These are phyloP conservation scores for Charaxes varanes DNA, from an alignment of 1,140 invertebrate genomes.

Conservation along the genomic window DNA sequence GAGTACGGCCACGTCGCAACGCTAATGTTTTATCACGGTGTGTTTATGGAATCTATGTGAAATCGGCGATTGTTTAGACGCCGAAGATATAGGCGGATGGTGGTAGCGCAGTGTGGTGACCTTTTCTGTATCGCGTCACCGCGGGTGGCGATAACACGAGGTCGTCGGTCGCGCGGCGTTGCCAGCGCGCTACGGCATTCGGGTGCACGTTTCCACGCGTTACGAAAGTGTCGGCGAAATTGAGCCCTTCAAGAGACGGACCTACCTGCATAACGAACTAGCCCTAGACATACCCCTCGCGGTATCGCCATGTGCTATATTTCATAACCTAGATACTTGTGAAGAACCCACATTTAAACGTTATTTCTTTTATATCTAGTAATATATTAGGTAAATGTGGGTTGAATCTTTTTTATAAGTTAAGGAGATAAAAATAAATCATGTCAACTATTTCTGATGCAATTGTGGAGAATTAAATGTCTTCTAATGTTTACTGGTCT, in stretches of 20 bases:
- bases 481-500: too few relatives aligned
- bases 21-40: slow-evolving; percentile 48
- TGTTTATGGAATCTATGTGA: slow-evolving; percentile 50
- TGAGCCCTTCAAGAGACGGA: slow-evolving; percentile 30
- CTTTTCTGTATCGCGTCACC: slow-evolving; percentile 54
- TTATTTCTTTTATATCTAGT: too few relatives aligned
- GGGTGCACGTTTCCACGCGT: slow-evolving; percentile 51
- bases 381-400: too few relatives aligned
- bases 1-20: slow-evolving; percentile 43
- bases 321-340: too few relatives aligned
- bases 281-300: too few relatives aligned
- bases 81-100: slow-evolving; percentile 42
- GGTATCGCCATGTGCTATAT: too few relatives aligned
- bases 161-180: slow-evolving; percentile 66
- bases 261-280: slow-evolving; percentile 34
- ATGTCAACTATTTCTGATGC: too few relatives aligned
- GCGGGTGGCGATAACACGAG: slow-evolving; percentile 59
- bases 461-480: too few relatives aligned
- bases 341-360: too few relatives aligned
- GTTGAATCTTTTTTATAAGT: too few relatives aligned
- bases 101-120: slow-evolving; percentile 39
- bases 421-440: too few relatives aligned
- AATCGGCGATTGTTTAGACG: slow-evolving; percentile 50
- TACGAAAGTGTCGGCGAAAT: slow-evolving; percentile 57
- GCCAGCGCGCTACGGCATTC: slow-evolving; percentile 47